phyloP scores from a whole-genome alignment of 2,797 vertebrate genomes.

The Erpetoichthys calabaricus region DNA sequence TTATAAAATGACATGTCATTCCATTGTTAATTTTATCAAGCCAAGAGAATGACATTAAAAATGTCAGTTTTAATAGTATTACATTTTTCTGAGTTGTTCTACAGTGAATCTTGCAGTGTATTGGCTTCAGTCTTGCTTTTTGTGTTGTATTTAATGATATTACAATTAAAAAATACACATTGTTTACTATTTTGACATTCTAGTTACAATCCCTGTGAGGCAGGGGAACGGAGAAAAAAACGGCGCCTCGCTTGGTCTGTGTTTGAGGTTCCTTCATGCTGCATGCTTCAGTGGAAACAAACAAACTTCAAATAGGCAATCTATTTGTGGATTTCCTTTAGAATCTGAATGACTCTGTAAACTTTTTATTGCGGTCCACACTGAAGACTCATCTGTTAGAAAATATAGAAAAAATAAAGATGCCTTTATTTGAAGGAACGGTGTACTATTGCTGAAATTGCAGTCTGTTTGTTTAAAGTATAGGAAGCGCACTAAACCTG shows the following conservation, averaged over 20 bases:
- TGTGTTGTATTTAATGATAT: no score
- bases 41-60: no score
- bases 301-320: neutral
- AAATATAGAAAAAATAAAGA: slow-evolving; percentile 5
- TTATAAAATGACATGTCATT: no score
- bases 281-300: slow-evolving; percentile 1
- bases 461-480: no score
- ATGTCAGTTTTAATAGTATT: no score
- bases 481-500: no score
- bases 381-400: neutral
- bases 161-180: no score
- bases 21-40: no score
- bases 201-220: neutral
- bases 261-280: neutral
- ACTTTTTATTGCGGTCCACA: neutral
- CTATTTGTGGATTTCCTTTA: slow-evolving; percentile 5
- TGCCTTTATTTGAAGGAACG: neutral
- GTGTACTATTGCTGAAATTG: no score
- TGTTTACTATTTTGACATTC: neutral
- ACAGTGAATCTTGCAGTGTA: no score
- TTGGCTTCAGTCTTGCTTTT: no score
- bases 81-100: no score
- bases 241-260: neutral
- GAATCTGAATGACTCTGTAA: slow-evolving; percentile 2
- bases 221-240: neutral